Evolutionary conservation across 2,797 vertebrate species (phyloP), one percentile per base, ranked within the genome.

Genomic region (Chrysocyon brachyurus): DNA sequence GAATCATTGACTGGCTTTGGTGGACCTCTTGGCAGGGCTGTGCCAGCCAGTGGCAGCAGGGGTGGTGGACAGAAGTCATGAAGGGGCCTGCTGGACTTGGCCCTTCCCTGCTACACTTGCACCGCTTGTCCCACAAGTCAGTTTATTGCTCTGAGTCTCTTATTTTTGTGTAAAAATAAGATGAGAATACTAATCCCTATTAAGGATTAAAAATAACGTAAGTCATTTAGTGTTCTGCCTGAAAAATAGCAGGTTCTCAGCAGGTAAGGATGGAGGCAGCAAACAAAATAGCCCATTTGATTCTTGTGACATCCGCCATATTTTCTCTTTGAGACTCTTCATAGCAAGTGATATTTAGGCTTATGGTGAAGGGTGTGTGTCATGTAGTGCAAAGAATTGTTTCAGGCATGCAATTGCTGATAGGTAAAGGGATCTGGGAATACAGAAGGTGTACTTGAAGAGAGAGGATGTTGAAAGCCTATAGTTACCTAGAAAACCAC

Each of bases 321-420:
- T 77, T 97, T 77, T 68, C 33, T 61, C n/a, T 61, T 87, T 90
- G 21, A 90, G 26, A 16, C 6, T 61, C 3, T 93, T 93, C 63
- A 61, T 24, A 66, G 56, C 2, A 78, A 82, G 31, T 96, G 28
- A 28, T 82, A 81, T 68, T 85, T 87, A 79, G 72, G 26, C 14
- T 84, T 92, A 57, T 57, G 14, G 5, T 52, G 5, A 68, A 46
- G n/a, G 57, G 16, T 57, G 2, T 70, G 1, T 57, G 36, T 73
- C 78, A 1, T 24, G 12, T 59, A 86, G 26, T 73, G 5, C 6
- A 90, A 21, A 87, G 15, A 96, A 68, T 17, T 88, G 36, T 52
- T 81, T 64, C 91, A n/a, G 22, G 21, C 79, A 9, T 49, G 36
- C 79, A 88, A 56, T n/a, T 75, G 16, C 3, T 83, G 14, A 11